Conservation (phyloP, 1,140 invertebrate species). For the Temnothorax nylanderi region DNA sequence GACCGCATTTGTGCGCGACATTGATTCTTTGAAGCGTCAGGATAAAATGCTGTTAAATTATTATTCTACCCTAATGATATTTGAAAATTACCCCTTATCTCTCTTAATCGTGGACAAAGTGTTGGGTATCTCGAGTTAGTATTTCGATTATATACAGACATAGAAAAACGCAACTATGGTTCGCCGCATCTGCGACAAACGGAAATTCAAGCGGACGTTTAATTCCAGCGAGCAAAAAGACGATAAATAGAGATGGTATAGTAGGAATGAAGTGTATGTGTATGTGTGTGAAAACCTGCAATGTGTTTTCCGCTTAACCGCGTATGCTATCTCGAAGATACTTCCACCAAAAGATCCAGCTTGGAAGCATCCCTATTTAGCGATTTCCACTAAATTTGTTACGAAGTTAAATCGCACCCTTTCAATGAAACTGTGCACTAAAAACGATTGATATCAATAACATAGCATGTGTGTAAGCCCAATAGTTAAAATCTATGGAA, state of each 20-base stretch:
- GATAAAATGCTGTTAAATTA: neutral
- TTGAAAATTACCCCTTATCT: neutral
- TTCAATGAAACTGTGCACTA: neutral
- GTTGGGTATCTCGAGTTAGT: slow-evolving; percentile 14
- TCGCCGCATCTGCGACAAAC: slow-evolving; percentile 52
- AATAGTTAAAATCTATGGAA: neutral
- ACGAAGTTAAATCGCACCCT: slow-evolving; percentile 28
- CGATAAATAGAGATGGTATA: slow-evolving; percentile 50
- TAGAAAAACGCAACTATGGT: slow-evolving; percentile 4
- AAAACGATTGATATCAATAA: slow-evolving; percentile 16
- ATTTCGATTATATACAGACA: neutral
- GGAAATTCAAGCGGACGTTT: slow-evolving; percentile 54
- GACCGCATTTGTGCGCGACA: neutral
- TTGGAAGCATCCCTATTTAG: slow-evolving; percentile 38
- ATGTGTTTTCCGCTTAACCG: slow-evolving; percentile 51
- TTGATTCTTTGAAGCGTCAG: neutral
- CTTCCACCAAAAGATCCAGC: slow-evolving; percentile 29
- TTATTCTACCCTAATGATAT: neutral
- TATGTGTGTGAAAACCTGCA: slow-evolving; percentile 33
- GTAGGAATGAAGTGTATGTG: slow-evolving; percentile 19
- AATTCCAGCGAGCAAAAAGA: slow-evolving; percentile 58
- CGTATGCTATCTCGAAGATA: slow-evolving; percentile 30
- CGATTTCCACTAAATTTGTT: slow-evolving; percentile 46
- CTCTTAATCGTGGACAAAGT: neutral
- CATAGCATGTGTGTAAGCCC: neutral